phyloP scores from a whole-genome alignment of 1,140 invertebrate genomes.

The Drosophila mojavensis region DNA sequence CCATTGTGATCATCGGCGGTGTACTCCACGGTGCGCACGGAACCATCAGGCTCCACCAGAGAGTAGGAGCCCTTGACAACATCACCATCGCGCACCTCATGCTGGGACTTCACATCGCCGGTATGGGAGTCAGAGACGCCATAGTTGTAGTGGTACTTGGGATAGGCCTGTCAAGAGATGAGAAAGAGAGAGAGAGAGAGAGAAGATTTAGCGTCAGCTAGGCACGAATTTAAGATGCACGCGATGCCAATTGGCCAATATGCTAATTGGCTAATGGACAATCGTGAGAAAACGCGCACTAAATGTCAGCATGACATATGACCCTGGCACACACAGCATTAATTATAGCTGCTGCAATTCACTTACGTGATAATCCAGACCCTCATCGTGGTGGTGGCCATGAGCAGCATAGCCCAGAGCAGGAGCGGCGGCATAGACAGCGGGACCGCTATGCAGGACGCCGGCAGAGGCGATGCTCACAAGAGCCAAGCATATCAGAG shows the following conservation, averaged over 20 bases:
- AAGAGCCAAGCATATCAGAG: slow-evolving; percentile 80
- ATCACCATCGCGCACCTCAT: slow-evolving; percentile 87
- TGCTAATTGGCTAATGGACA: slow-evolving; percentile 5
- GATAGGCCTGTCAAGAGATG: slow-evolving; percentile 79
- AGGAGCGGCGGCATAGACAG: slow-evolving; percentile 54
- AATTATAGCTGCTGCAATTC: not conserved
- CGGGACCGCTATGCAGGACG: slow-evolving; percentile 72
- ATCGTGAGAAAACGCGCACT: slow-evolving; percentile 1
- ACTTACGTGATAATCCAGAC: slow-evolving; percentile 78
- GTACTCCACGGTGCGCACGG: slow-evolving; percentile 87
- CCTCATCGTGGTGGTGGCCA: slow-evolving; percentile 53
- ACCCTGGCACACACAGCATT: not conserved
- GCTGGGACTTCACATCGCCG: slow-evolving; percentile 87
- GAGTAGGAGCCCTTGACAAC: slow-evolving; percentile 87
- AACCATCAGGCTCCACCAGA: slow-evolving; percentile 86
- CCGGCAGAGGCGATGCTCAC: slow-evolving; percentile 79
- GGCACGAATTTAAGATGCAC: not conserved
- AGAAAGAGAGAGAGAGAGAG: not conserved
- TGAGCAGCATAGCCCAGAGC: slow-evolving; percentile 61
- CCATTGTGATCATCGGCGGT: slow-evolving; percentile 89
- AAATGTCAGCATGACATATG: slow-evolving; percentile 6
- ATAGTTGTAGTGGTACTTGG: slow-evolving; percentile 86
- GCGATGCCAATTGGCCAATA: slow-evolving; percentile 5
- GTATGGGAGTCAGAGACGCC: slow-evolving; percentile 85
- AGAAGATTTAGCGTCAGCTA: not conserved